A percentile compares a stretch with the other conserved stretches of the same genome.
These are phyloP conservation scores for Chamaetylas fuelleborni DNA, from an alignment of 2,113 vertebrate genomes.

Conservation along the genomic window DNA sequence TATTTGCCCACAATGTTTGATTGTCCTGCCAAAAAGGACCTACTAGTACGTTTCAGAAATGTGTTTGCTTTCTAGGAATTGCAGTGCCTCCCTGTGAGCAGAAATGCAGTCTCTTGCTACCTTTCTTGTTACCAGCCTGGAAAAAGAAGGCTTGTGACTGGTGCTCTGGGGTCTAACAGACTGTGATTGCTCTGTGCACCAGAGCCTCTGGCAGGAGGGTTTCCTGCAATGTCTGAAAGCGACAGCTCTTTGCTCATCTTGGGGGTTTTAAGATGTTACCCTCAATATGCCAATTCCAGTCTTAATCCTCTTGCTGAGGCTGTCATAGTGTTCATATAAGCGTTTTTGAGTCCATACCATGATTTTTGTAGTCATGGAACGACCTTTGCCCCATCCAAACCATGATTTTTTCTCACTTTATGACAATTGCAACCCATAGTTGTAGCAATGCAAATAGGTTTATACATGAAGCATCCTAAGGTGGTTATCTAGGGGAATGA, in stretches of 20 bases:
- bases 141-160: neutral
- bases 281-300: constrained; percentile 14
- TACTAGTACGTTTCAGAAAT: neutral
- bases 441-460: neutral
- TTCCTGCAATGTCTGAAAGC: neutral
- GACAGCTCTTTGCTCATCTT: neutral
- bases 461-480: neutral
- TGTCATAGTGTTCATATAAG: fast-evolving
- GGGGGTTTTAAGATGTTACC: neutral
- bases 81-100: neutral
- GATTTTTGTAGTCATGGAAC: neutral
- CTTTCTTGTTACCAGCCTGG: neutral
- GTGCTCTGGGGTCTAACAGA: neutral
- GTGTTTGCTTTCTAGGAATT: neutral
- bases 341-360: fast-evolving
- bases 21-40: neutral
- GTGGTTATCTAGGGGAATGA: neutral
- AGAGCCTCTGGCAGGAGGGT: neutral
- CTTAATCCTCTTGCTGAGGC: neutral
- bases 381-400: neutral
- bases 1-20: neutral
- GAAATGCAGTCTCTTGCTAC: neutral
- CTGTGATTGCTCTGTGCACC: neutral
- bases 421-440: neutral
- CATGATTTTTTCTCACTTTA: neutral